Evolutionary conservation across 2,113 vertebrate genomes (phyloP).

Genomic region (Pontoporia blainvillei): DNA sequence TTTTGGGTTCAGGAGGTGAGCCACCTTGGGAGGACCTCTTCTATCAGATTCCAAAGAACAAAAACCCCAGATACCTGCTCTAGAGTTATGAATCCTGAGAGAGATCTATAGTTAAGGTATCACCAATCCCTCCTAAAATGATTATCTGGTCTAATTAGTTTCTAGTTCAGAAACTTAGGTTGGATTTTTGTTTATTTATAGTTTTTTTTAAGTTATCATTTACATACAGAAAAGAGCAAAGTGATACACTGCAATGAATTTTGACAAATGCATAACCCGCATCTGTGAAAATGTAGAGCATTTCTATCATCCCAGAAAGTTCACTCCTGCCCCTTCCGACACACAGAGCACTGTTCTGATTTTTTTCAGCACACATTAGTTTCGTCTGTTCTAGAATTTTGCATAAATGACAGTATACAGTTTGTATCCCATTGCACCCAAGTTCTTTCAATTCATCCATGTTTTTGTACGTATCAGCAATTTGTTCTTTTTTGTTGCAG

Average conservation of each 20-base stretch:
- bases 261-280: background rate
- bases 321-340: background rate
- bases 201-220: background rate
- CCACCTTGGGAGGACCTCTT: background rate
- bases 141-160: background rate
- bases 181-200: background rate
- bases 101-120: background rate
- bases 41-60: background rate
- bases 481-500: background rate
- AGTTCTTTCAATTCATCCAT: background rate
- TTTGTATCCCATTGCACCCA: background rate
- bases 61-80: background rate
- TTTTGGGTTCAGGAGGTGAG: background rate
- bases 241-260: background rate
- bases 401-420: background rate
- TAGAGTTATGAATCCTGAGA: background rate
- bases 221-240: background rate
- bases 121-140: background rate
- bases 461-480: background rate
- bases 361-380: background rate
- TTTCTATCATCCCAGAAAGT: background rate
- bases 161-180: constrained; percentile 1
- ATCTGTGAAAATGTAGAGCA: background rate
- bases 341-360: background rate
- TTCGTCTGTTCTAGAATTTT: background rate